Percentiles rank a stretch among this genome's conserved stretches.
phyloP scores from a whole-genome alignment of 2,888 invertebrate genomes.

The Laspeyria flexula region DNA sequence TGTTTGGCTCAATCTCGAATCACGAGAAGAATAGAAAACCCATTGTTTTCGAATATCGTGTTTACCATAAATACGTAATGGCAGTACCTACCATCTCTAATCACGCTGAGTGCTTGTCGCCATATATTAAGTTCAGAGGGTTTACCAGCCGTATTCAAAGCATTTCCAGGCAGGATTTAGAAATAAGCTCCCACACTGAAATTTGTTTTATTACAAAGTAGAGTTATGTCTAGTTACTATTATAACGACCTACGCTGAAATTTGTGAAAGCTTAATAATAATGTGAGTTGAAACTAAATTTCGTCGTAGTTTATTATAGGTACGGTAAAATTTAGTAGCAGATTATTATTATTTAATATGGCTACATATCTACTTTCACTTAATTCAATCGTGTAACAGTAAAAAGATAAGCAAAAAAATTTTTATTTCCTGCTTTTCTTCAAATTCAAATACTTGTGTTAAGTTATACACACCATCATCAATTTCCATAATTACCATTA shows the following conservation, averaged over 20 bases:
- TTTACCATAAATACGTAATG: conserved; percentile 37
- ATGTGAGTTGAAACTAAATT: conserved; percentile 10
- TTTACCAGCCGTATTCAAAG: conserved; percentile 61
- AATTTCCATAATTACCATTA: too few relatives aligned
- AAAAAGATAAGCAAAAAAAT: too few relatives aligned
- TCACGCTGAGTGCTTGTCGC: conserved; percentile 80
- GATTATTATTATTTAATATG: too few relatives aligned
- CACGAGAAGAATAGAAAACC: neutral
- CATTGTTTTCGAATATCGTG: conserved; percentile 22
- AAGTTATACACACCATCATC: too few relatives aligned
- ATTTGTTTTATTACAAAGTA: conserved; percentile 39
- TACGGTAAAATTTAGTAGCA: neutral
- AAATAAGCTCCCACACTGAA: conserved; percentile 48
- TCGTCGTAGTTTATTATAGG: neutral
- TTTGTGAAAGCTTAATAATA: conserved; percentile 6
- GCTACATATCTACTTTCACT: too few relatives aligned
- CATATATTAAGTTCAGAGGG: conserved; percentile 76
- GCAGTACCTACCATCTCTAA: conserved; percentile 57
- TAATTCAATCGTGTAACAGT: too few relatives aligned
- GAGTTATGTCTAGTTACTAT: conserved; percentile 3
- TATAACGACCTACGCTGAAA: neutral
- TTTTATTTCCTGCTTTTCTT: too few relatives aligned
- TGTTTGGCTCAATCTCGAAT: neutral
- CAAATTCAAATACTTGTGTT: too few relatives aligned
- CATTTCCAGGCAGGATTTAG: conserved; percentile 50